Evolutionary conservation across 2,113 vertebrate species (phyloP), one percentile per base, ranked within the genome.

Genomic region (Noctilio leporinus): DNA sequence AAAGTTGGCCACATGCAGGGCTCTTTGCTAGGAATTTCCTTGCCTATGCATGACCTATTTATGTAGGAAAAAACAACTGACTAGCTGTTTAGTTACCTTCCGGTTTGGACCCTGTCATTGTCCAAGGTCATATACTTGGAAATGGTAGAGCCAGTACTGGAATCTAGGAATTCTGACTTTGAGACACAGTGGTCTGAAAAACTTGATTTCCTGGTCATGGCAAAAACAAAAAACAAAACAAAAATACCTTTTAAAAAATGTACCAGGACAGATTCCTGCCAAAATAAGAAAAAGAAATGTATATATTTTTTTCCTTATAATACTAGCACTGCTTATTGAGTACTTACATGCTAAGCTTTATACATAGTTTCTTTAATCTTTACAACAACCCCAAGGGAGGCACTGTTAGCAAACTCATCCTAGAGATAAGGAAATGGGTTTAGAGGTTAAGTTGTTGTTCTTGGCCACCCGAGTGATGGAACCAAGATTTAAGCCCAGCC

Each of bases 141-240:
- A 86, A n/a, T 81, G 47, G 38, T 24, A 94, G 33, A 93, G 53
- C 38, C 75, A 88, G n/a, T 51, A 73, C 67, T 89, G 22, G 40
- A 89, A 91, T 86, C 80, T 49, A 92, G 87, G 30, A 94, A 64
- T 91, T 94, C 33, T 49, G 38, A 81, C 16, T 87, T 84, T n/a
- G 70, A 3, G 59, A 87, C 43, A 69, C 3, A 43, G 55, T 49
- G 15, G 57, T 89, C 64, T 88, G 57, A 94, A 85, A 95, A 59
- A 72, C 57, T 86, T 43, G 11, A 89, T 94, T 92, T 82, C 28
- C 62, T 88, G 43, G 49, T 86, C 83, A 93, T 86, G 16, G 64
- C 45, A 35, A 67, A 35, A 67, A 57, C 55, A n/a, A 16, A 5
- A 53, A 14, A 53, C 15, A 53, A 14, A 53, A 53, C 51, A 70